Conservation (phyloP, 1,140 invertebrate species). For the Orussus abietinus region DNA sequence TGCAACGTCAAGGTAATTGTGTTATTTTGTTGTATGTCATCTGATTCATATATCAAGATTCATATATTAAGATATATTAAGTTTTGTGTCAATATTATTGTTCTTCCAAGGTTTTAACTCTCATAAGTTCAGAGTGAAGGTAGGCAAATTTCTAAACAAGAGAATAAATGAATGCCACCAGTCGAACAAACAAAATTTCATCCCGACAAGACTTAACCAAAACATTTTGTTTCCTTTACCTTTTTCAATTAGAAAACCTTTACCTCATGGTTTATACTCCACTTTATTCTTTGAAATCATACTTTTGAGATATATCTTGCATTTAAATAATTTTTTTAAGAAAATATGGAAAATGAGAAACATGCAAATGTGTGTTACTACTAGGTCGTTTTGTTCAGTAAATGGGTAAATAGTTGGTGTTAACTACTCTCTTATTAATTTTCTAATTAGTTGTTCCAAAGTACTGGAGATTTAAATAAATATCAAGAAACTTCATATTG, state of each 20-base stretch:
- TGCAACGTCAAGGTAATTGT: slow-evolving; percentile 39
- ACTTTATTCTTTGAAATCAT: slow-evolving; percentile 1
- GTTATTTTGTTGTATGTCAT: slow-evolving; percentile 4
- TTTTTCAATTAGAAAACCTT: neutral
- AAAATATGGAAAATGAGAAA: slow-evolving; percentile 13
- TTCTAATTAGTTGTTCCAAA: slow-evolving; percentile 10
- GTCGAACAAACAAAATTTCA: slow-evolving; percentile 13
- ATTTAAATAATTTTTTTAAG: slow-evolving; percentile 3
- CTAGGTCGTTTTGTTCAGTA: slow-evolving; percentile 19
- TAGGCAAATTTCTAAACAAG: slow-evolving; percentile 4
- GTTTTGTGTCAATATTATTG: no score
- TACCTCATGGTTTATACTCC: slow-evolving; percentile 3
- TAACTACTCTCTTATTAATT: slow-evolving; percentile 1
- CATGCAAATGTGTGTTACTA: no score
- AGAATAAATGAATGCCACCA: slow-evolving; percentile 10
- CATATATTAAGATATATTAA: no score
- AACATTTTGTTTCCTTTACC: slow-evolving; percentile 2
- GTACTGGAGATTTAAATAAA: no score
- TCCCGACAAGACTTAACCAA: slow-evolving; percentile 11
- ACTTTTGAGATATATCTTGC: neutral
- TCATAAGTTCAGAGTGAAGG: no score
- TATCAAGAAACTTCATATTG: no score
- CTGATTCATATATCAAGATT: no score
- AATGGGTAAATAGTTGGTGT: slow-evolving; percentile 25
- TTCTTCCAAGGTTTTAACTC: no score